Percentiles rank a stretch among this genome's conserved stretches.
These are phyloP conservation scores for Isoperla grammatica DNA, from an alignment of 2,888 invertebrate species.

Conservation along the genomic window DNA sequence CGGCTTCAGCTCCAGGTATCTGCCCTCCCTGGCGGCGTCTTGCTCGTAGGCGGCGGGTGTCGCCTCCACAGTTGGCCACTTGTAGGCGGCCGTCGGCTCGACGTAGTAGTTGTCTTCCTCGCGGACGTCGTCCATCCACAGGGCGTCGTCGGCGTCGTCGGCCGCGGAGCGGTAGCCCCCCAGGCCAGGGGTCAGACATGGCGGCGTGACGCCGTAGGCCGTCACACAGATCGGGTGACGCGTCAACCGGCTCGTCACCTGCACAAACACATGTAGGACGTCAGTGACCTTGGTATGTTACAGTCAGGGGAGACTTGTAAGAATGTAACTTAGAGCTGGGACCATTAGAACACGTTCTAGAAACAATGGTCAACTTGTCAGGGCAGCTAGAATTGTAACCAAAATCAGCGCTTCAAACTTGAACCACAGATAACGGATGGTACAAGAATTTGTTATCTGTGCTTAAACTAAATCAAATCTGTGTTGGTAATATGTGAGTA, in stretches of 20 bases:
- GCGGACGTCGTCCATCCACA: conserved; percentile 15
- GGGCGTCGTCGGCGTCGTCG: conserved; percentile 1
- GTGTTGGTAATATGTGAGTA: too few species aligned
- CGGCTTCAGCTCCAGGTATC: conserved; percentile 11
- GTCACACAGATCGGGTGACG: conserved; percentile 34
- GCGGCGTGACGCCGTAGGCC: conserved; percentile 30
- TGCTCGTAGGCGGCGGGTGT: not conserved
- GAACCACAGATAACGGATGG: too few species aligned
- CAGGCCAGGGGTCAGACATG: conserved; percentile 24
- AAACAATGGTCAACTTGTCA: too few species aligned
- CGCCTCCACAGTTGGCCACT: not conserved
- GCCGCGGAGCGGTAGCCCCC: not conserved
- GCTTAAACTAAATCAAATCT: too few species aligned
- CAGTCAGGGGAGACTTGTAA: too few species aligned
- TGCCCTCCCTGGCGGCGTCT: not conserved
- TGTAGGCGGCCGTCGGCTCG: conserved; percentile 25
- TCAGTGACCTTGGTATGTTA: too few species aligned
- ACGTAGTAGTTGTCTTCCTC: conserved; percentile 23
- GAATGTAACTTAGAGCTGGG: too few species aligned
- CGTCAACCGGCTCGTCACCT: conserved; percentile 33
- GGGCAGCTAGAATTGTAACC: too few species aligned
- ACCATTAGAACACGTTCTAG: too few species aligned
- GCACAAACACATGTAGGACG: not conserved
- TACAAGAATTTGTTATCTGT: too few species aligned
- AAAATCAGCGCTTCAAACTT: too few species aligned